Evolutionary conservation across 2,888 invertebrate species (phyloP).

Genomic region (Cosmia trapezina): DNA sequence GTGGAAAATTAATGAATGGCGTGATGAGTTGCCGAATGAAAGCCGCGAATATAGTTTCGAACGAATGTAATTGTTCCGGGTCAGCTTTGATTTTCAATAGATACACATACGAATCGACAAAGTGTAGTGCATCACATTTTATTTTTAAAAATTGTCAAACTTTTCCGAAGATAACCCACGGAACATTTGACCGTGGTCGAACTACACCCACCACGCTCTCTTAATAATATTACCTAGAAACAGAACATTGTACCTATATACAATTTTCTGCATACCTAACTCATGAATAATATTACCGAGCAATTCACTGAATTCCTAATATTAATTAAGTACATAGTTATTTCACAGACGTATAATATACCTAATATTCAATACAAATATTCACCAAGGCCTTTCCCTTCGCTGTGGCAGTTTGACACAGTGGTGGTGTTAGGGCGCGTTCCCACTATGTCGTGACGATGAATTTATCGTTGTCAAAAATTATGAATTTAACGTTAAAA

Average conservation of each 20-base stretch:
- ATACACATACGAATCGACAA: no score
- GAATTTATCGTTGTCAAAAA: no score
- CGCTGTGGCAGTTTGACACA: slow-evolving; percentile 18
- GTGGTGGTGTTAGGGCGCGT: background rate
- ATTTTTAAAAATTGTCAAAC: background rate
- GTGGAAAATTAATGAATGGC: no score
- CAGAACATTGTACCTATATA: background rate
- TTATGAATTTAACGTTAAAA: no score
- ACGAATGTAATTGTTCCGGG: no score
- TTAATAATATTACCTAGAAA: background rate
- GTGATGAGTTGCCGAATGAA: no score
- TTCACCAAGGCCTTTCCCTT: slow-evolving; percentile 58
- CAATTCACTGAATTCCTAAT: slow-evolving; percentile 36
- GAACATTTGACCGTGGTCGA: background rate
- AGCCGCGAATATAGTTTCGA: no score
- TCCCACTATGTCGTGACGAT: no score
- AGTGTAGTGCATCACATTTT: background rate
- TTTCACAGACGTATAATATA: slow-evolving; percentile 26
- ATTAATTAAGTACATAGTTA: slow-evolving; percentile 34
- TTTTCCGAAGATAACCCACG: background rate
- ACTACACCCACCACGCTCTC: no score
- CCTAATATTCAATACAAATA: slow-evolving; percentile 39
- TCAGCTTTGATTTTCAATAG: no score
- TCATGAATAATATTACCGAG: slow-evolving; percentile 14
- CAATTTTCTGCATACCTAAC: background rate